Percentiles rank a stretch among this genome's conserved stretches.
These are phyloP conservation scores for Thunnus thynnus DNA, from an alignment of 2,113 vertebrate genomes.

Conservation along the genomic window DNA sequence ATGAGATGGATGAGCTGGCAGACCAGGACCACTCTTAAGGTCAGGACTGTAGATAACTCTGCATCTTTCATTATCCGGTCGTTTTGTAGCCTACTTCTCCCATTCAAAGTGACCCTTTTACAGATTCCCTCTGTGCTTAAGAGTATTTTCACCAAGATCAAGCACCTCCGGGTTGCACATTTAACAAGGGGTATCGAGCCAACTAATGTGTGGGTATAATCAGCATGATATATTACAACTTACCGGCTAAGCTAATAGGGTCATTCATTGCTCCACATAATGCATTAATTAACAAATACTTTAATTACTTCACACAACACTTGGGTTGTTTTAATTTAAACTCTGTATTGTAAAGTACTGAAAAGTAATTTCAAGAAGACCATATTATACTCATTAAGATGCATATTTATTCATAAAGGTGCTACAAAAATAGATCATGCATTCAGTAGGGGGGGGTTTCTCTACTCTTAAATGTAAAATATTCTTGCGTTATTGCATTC, in stretches of 20 bases:
- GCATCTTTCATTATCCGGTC: conserved; percentile 39
- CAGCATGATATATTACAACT: conserved; percentile 46
- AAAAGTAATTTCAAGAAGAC: conserved; percentile 19
- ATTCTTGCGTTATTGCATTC: not conserved
- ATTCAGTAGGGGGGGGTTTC: not conserved
- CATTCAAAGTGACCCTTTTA: conserved; percentile 10
- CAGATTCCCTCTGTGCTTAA: not conserved
- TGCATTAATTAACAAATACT: conserved; percentile 52
- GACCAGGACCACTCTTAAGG: conserved; percentile 29
- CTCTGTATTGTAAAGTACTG: not conserved
- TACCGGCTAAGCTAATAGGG: conserved; percentile 40
- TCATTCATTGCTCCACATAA: conserved; percentile 36
- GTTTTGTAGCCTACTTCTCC: conserved; percentile 13
- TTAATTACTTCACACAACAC: conserved; percentile 31
- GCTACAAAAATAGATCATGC: conserved; percentile 9
- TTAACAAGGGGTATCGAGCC: conserved; percentile 17
- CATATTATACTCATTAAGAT: conserved; percentile 9
- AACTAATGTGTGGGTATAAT: conserved; percentile 39
- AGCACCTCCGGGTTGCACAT: conserved; percentile 6
- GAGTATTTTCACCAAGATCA: conserved; percentile 23
- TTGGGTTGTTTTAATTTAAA: conserved; percentile 12
- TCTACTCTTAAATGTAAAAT: not conserved
- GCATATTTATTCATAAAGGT: conserved; percentile 35
- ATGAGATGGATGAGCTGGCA: conserved; percentile 50
- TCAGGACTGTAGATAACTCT: conserved; percentile 44